Evolutionary conservation across 2,888 invertebrate species (phyloP), one percentile per base, ranked within the genome.

Genomic region (Cremastinae sp.): DNA sequence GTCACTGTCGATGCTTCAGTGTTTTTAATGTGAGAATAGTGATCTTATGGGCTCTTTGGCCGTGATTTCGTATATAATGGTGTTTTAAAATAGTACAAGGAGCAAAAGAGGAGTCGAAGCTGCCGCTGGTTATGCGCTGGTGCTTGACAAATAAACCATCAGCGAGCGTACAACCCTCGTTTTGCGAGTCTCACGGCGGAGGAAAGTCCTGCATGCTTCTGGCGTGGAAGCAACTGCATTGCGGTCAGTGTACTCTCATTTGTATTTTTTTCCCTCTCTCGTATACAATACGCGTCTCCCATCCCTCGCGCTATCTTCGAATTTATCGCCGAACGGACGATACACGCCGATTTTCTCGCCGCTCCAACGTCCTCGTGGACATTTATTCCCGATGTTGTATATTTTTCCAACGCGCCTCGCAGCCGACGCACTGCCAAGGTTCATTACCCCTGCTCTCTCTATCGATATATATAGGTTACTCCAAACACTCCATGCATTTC

Each of bases 71-170:
- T 61, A 28, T 62, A 47, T 18, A n/a, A 34, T 47, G 62, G 62
- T 49, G 62, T 28, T 28, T 14, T 16, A 28, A 38, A 34, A 8
- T 28, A 45, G 5, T 9, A n/a, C 28, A 10, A 43, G 75, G 75
- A 78, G 78, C 49, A 81, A 80, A 75, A 74, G 71, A 73, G n/a
- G n/a, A n/a, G n/a, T n/a, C n/a, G n/a, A n/a, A n/a, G n/a, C n/a
- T n/a, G 78, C 82, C 80, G 80, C 82, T 82, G 84, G 84, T 85
- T 84, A 85, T 84, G 84, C 85, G 82, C n/a, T n/a, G n/a, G 85
- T 83, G 85, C 80, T 85, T 79, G 84, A 80, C 82, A 81, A 79
- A 78, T 79, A 80, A 79, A 82, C 68, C 62, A 51, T 59, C 68
- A 69, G 66, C 80, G 78, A 49, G 78, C 82, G 79, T 81, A 79